Percentiles rank a stretch among this genome's conserved stretches.
These are phyloP conservation scores for Apostichopus californicus DNA, from an alignment of 35 echinoderm and acorn worm genomes.

Conservation along the genomic window DNA sequence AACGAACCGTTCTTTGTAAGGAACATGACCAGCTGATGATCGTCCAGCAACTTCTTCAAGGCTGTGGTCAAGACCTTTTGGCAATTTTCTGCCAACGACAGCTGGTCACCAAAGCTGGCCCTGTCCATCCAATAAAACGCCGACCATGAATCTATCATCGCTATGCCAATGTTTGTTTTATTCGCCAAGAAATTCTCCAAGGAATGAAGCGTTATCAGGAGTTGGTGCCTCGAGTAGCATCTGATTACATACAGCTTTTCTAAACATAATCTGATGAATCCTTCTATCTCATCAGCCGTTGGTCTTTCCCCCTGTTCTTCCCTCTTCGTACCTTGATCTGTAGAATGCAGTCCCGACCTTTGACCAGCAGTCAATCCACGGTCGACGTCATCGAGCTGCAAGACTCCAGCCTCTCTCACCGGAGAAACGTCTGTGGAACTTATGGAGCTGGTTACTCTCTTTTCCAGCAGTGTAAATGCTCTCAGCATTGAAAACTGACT, in stretches of 20 bases:
- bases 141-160: conserved; percentile 80
- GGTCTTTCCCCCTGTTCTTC: background rate
- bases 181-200: conserved; percentile 82
- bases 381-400: background rate
- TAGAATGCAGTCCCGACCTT: background rate
- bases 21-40: conserved; percentile 76
- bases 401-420: background rate
- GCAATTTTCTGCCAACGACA: conserved; percentile 30
- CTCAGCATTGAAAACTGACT: conserved; percentile 93
- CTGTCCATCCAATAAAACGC: conserved; percentile 94
- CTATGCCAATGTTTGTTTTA: conserved; percentile 62
- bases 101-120: conserved; percentile 63
- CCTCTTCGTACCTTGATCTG: background rate
- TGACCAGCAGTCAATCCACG: no score
- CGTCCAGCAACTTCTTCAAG: conserved; percentile 66
- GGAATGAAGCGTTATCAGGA: conserved; percentile 79
- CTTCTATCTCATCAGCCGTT: conserved; percentile 63
- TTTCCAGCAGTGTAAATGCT: conserved; percentile 76
- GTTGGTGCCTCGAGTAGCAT: conserved; percentile 73
- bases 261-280: conserved; percentile 75
- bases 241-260: conserved; percentile 69
- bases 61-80: conserved; percentile 40
- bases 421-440: background rate
- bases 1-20: conserved; percentile 48
- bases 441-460: conserved; percentile 44